Conservation (phyloP, 2,888 invertebrate species). For the Drosophila borealis region DNA sequence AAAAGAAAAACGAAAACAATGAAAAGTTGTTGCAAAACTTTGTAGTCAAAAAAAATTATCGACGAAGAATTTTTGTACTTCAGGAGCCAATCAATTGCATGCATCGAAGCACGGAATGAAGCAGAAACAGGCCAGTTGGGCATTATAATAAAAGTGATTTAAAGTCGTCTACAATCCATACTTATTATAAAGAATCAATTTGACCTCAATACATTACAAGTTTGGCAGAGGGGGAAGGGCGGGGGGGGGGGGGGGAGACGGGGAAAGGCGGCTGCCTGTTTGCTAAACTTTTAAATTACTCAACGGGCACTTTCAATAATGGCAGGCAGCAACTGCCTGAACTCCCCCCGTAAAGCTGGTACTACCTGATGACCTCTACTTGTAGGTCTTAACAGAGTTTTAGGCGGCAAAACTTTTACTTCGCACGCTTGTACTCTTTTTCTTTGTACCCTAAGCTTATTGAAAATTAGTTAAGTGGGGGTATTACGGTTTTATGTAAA, state of each 20-base stretch:
- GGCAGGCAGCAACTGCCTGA: conserved; percentile 24
- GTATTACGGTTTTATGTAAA: too few species aligned
- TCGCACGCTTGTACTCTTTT: background rate
- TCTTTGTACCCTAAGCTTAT: background rate
- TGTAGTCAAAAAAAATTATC: conserved; percentile 56
- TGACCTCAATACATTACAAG: conserved; percentile 51
- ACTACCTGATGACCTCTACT: conserved; percentile 29
- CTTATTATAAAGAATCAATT: conserved; percentile 71
- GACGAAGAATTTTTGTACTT: conserved; percentile 60
- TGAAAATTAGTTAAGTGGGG: too few species aligned
- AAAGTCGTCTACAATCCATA: conserved; percentile 59
- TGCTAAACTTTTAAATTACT: conserved; percentile 75
- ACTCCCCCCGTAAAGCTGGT: background rate
- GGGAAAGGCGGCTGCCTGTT: conserved; percentile 8
- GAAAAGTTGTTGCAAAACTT: conserved; percentile 48
- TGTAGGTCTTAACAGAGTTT: conserved; percentile 54
- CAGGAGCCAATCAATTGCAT: conserved; percentile 71
- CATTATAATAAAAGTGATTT: conserved; percentile 68
- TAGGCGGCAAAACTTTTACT: conserved; percentile 46
- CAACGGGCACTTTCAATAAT: conserved; percentile 74
- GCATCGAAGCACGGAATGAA: conserved; percentile 42
- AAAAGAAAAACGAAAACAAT: conserved; percentile 10
- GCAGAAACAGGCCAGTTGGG: conserved; percentile 25
- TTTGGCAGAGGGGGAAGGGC: conserved; percentile 2
- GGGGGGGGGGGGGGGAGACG: too few species aligned